Evolutionary conservation across 2,113 vertebrate species (phyloP).

Genomic region (Anseranas semipalmata): DNA sequence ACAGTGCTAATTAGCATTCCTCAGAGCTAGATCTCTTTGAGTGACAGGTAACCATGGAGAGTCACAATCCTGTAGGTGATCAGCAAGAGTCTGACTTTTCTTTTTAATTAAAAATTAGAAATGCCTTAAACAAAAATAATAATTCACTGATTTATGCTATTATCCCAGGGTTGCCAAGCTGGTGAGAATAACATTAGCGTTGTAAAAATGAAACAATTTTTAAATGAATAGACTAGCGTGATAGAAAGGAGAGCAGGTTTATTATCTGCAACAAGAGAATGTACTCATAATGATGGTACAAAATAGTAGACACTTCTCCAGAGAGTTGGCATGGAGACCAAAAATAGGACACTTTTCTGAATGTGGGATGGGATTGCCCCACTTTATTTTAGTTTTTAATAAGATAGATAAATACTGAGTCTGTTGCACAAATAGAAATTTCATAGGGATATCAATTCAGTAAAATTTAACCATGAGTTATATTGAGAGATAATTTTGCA

Average conservation of each 20-base stretch:
- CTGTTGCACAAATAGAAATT: slow-evolving; percentile 14
- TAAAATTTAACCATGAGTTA: slow-evolving; percentile 12
- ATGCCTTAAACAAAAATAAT: slow-evolving; percentile 74
- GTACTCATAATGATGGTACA: slow-evolving; percentile 42
- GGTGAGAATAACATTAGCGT: slow-evolving; percentile 37
- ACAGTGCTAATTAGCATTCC: slow-evolving; percentile 80
- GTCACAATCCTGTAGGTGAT: slow-evolving; percentile 75
- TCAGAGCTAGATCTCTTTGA: slow-evolving; percentile 74
- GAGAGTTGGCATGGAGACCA: slow-evolving; percentile 43
- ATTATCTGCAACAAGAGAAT: slow-evolving; percentile 52
- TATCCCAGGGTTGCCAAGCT: slow-evolving; percentile 62
- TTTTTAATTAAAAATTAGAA: slow-evolving; percentile 81
- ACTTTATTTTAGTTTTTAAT: slow-evolving; percentile 57
- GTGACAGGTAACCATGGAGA: slow-evolving; percentile 84
- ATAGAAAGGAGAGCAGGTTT: slow-evolving; percentile 32
- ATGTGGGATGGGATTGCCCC: slow-evolving; percentile 25
- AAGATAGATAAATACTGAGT: slow-evolving; percentile 25
- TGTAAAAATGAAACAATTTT: slow-evolving; percentile 60
- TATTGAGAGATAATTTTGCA: neutral
- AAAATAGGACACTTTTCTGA: slow-evolving; percentile 41
- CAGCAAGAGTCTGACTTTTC: slow-evolving; percentile 70
- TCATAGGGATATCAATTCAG: neutral
- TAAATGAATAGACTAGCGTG: slow-evolving; percentile 41
- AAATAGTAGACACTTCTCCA: slow-evolving; percentile 53
- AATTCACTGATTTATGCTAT: slow-evolving; percentile 61